These are phyloP conservation scores for Holocentrus rufus DNA, from an alignment of 2,797 vertebrate species.

Conservation along the genomic window DNA sequence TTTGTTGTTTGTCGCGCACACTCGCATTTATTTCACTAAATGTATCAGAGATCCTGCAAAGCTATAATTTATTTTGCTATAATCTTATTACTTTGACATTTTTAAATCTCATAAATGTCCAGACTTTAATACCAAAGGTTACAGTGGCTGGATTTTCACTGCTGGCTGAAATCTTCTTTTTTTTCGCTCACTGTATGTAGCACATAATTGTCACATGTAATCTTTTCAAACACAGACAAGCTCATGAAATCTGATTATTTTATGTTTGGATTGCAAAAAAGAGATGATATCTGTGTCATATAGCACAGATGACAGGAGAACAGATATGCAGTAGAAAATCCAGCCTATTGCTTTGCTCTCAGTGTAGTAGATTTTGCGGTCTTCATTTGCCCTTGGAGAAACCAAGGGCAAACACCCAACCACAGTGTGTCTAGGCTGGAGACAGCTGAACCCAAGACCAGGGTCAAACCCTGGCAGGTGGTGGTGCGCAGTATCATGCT, in stretches of 20 bases:
- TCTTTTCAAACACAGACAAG: conserved; percentile 13
- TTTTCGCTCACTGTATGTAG: too few species aligned
- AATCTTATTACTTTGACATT: too few species aligned
- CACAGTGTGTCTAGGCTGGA: conserved; percentile 38
- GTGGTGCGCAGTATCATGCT: conserved; percentile 54
- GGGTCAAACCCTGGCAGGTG: conserved; percentile 65
- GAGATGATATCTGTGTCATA: conserved; percentile 14
- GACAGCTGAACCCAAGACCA: conserved; percentile 57
- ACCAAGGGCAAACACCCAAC: conserved; percentile 43
- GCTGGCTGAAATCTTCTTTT: too few species aligned
- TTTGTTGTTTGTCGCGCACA: too few species aligned
- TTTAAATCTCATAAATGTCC: too few species aligned
- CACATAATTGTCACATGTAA: background rate
- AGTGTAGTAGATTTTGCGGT: conserved; percentile 44
- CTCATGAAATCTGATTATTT: conserved; percentile 37
- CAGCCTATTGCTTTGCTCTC: conserved; percentile 29
- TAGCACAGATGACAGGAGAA: conserved; percentile 35
- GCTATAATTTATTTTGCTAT: too few species aligned
- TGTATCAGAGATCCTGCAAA: too few species aligned
- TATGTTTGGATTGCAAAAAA: conserved; percentile 35
- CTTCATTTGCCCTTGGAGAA: conserved; percentile 51
- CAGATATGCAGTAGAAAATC: conserved; percentile 31
- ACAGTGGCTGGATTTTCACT: too few species aligned
- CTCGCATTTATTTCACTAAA: too few species aligned
- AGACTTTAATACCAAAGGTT: too few species aligned